These are phyloP conservation scores for Drosophila oshimai DNA, from an alignment of 1,140 invertebrate species.

Conservation along the genomic window DNA sequence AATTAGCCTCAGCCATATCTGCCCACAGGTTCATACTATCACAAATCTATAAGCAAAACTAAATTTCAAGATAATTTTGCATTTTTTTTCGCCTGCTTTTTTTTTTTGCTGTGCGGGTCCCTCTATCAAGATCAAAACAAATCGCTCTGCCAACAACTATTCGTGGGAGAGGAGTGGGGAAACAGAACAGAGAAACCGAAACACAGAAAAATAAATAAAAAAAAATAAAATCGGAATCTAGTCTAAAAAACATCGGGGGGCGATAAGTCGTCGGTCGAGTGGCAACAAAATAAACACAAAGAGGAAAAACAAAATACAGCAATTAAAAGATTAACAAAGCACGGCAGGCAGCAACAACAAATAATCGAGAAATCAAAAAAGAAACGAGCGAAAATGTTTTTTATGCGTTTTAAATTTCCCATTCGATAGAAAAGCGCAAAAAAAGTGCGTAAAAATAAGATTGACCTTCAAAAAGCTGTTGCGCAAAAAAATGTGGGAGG, in stretches of 20 bases:
- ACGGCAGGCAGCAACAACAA: slow-evolving; percentile 19
- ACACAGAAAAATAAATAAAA: slow-evolving; percentile 14
- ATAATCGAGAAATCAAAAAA: slow-evolving; percentile 11
- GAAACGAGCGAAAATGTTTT: slow-evolving; percentile 31
- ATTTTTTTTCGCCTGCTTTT: slow-evolving; percentile 21
- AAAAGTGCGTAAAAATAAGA: slow-evolving; percentile 74
- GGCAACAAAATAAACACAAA: slow-evolving; percentile 63
- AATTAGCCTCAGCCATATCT: slow-evolving; percentile 19
- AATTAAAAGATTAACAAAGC: slow-evolving; percentile 75
- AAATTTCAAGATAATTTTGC: slow-evolving; percentile 46
- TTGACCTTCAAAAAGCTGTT: slow-evolving; percentile 65
- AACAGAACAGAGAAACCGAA: background rate
- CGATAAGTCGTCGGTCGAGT: slow-evolving; percentile 67
- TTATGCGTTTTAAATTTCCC: slow-evolving; percentile 77
- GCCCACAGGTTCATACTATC: slow-evolving; percentile 13
- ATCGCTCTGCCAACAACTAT: slow-evolving; percentile 34
- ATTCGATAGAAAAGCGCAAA: slow-evolving; percentile 48
- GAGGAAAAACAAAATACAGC: slow-evolving; percentile 62
- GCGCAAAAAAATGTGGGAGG: slow-evolving; percentile 17
- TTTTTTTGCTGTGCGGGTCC: background rate
- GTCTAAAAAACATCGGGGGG: slow-evolving; percentile 61
- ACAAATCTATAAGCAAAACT: slow-evolving; percentile 18
- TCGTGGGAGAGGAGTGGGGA: background rate
- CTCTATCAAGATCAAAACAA: slow-evolving; percentile 72
- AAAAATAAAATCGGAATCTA: slow-evolving; percentile 30